Evolutionary conservation across 2,888 invertebrate genomes (phyloP).

Genomic region (Hyppa rectilinea): DNA sequence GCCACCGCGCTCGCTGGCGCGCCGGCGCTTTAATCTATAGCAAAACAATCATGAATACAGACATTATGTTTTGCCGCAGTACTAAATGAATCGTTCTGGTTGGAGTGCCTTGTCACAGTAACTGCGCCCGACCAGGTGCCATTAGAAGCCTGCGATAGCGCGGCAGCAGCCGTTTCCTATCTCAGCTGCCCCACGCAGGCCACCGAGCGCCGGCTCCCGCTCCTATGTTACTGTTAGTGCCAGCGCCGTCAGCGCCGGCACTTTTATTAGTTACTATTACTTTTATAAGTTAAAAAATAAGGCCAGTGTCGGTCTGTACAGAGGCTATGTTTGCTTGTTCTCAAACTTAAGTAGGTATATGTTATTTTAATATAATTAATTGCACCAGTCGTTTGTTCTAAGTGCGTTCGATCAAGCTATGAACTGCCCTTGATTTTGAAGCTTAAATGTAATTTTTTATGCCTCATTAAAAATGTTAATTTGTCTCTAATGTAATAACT

Average conservation of each 20-base stretch:
- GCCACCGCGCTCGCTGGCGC: background rate
- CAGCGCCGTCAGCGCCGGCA: background rate
- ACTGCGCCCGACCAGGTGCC: background rate
- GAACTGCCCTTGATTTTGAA: background rate
- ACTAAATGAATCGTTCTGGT: background rate
- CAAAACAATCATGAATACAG: background rate
- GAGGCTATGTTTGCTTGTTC: background rate
- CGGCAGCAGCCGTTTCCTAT: background rate
- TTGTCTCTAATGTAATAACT: too few species aligned
- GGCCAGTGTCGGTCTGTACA: background rate
- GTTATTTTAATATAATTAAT: background rate
- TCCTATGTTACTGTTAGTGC: background rate
- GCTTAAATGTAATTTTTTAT: background rate
- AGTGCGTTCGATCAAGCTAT: background rate
- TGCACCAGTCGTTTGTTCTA: background rate
- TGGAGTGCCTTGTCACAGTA: background rate
- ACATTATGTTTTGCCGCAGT: background rate
- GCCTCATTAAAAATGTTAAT: too few species aligned
- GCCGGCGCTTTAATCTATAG: background rate
- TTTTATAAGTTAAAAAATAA: background rate
- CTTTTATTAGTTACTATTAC: background rate
- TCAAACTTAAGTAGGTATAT: background rate
- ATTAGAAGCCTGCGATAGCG: background rate
- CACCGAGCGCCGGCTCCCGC: background rate
- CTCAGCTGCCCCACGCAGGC: background rate